Evolutionary conservation across 2,113 vertebrate species (phyloP), one percentile per base, ranked within the genome.

Genomic region (Narcine bancroftii): DNA sequence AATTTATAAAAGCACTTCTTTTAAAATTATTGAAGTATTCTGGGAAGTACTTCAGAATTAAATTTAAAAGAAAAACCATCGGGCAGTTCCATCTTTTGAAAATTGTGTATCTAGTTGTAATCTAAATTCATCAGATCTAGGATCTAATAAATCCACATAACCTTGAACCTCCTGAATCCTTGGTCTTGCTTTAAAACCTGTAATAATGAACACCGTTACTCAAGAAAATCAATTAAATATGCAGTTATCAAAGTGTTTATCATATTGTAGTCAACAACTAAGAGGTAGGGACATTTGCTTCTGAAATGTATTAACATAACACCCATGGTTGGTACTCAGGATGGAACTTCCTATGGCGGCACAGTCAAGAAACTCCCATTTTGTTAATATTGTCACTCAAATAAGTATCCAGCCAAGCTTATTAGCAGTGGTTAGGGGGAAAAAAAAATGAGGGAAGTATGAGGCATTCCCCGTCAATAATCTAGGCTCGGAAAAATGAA

Each of bases 61-160:
- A 91, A 47, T 91, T 29, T 33, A 47, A 36, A 19, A 6, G 47
- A 56, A 89, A 66, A 91, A 91, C 69, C 65, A 47, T 42, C 11
- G 33, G 63, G 63, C 13, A 13, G 60, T 17, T 91, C 39, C 45
- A 71, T 21, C 50, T 87, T 60, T 60, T 36, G 7, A 36, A 1
- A 87, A 53, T 60, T 87, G 53, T 87, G 60, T 45, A 66, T 69
- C 65, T 71, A 69, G 42, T n/a, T 89, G 39, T 87, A 91, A 69
- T 69, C 65, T 69, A 91, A 69, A 91, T 91, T 91, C 24, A 29
- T 39, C 45, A 91, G 39, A 69, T 71, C 89, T 91, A 91, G 6
- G 65, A 91, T 91, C 63, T 47, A 91, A 69, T 91, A 91, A 91
- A 91, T 69, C 89, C 89, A 91, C 89, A 91, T 71, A 91, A 91